Conservation (phyloP, 2,888 invertebrate genomes). For the Galerucella calmariensis region DNA sequence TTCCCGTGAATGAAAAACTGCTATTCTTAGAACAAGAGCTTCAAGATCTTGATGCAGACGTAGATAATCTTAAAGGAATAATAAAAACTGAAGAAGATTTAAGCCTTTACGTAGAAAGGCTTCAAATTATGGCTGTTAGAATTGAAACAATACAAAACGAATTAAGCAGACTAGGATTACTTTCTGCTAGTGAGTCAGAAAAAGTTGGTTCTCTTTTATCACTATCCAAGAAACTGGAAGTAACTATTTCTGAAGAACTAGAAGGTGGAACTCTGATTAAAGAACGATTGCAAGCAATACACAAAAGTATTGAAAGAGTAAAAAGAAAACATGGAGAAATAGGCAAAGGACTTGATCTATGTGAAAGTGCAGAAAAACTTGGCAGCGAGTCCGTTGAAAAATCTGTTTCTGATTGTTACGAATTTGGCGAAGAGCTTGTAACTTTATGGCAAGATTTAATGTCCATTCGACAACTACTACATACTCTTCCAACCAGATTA, state of each 20-base stretch:
- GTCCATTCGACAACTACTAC: conserved; percentile 78
- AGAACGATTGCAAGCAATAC: conserved; percentile 78
- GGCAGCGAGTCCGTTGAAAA: conserved; percentile 83
- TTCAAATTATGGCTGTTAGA: conserved; percentile 80
- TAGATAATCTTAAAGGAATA: conserved; percentile 80
- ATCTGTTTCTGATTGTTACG: conserved; percentile 79
- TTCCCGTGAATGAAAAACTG: conserved; percentile 80
- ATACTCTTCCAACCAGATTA: conserved; percentile 80
- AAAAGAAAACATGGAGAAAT: conserved; percentile 76
- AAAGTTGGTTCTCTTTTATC: conserved; percentile 78
- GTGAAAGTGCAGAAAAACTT: conserved; percentile 77
- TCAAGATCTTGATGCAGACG: conserved; percentile 75
- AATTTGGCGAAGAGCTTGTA: conserved; percentile 75
- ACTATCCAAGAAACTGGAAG: conserved; percentile 77
- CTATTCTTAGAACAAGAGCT: conserved; percentile 81
- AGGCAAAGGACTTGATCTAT: conserved; percentile 74
- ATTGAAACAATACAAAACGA: conserved; percentile 85
- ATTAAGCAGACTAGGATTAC: conserved; percentile 78
- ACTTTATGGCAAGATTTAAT: conserved; percentile 83
- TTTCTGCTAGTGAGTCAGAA: conserved; percentile 81
- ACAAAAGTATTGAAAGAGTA: conserved; percentile 76
- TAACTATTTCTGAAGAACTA: conserved; percentile 80
- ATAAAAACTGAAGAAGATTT: conserved; percentile 87
- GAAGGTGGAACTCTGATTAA: conserved; percentile 80
- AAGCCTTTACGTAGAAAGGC: conserved; percentile 81